phyloP scores from a whole-genome alignment of 2,113 vertebrate genomes.

The Mugil cephalus region DNA sequence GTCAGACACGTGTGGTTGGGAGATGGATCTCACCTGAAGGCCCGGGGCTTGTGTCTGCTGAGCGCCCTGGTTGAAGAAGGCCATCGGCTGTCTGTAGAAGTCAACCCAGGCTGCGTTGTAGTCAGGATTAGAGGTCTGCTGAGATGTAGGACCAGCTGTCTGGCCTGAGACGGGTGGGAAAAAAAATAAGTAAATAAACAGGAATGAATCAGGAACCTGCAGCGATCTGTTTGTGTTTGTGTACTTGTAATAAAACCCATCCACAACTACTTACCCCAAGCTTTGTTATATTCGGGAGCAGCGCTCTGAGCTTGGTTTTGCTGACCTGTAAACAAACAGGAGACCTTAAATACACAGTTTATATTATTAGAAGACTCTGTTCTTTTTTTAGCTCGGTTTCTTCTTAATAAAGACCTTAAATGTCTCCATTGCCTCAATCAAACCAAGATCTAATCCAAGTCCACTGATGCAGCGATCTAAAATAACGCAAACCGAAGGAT shows the following conservation, averaged over 20 bases:
- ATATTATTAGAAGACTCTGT: too few relatives aligned
- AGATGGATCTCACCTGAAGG: constrained; percentile 87
- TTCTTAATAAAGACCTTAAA: neutral
- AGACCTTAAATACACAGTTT: too few relatives aligned
- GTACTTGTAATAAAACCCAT: neutral
- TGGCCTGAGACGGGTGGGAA: constrained; percentile 84
- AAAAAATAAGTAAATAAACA: neutral
- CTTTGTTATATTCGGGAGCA: constrained; percentile 94
- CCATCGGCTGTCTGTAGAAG: constrained; percentile 96
- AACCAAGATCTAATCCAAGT: too few relatives aligned
- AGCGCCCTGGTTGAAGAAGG: constrained; percentile 94
- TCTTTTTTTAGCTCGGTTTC: neutral
- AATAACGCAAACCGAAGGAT: neutral
- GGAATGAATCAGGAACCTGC: neutral
- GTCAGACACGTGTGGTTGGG: neutral
- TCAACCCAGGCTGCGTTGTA: constrained; percentile 96
- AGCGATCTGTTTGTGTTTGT: neutral
- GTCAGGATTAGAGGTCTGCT: constrained; percentile 94
- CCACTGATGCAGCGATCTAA: neutral
- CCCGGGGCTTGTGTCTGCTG: constrained; percentile 94
- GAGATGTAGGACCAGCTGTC: constrained; percentile 88
- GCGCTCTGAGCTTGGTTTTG: constrained; percentile 93
- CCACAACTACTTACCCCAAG: constrained; percentile 88
- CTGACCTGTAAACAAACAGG: constrained; percentile 85
- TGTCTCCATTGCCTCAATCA: too few relatives aligned